These are phyloP conservation scores for Takifugu rubripes DNA, from an alignment of 2,797 vertebrate genomes.

Conservation along the genomic window DNA sequence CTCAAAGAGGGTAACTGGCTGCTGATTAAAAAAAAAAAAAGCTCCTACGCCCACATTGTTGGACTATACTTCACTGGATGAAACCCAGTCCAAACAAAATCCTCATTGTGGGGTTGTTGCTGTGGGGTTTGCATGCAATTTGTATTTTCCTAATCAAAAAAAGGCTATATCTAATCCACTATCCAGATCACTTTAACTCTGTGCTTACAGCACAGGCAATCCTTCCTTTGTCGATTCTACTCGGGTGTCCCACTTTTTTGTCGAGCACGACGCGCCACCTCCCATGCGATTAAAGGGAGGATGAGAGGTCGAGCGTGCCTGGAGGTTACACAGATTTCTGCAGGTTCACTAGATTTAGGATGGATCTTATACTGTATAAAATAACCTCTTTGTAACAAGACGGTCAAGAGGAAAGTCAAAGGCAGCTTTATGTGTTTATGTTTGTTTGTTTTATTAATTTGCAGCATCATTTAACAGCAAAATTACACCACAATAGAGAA, in stretches of 20 bases:
- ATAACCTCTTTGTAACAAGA: constrained; percentile 1
- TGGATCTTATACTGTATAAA: constrained; percentile 4
- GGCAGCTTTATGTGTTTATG: constrained; percentile 4
- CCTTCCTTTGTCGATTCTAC: constrained; percentile 6
- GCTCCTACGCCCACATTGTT: constrained; percentile 47
- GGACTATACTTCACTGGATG: constrained; percentile 27
- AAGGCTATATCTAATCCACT: constrained; percentile 9
- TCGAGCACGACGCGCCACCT: not conserved
- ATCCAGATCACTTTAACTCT: not conserved
- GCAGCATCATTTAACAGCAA: constrained; percentile 15
- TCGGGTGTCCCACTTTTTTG: constrained; percentile 16
- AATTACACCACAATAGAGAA: not conserved
- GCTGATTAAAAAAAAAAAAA: constrained; percentile 55
- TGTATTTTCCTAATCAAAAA: constrained; percentile 27
- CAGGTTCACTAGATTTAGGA: constrained; percentile 7
- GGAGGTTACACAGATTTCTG: constrained; percentile 3
- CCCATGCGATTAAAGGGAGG: constrained; percentile 30
- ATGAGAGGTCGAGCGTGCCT: constrained; percentile 21
- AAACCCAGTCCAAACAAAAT: constrained; percentile 29
- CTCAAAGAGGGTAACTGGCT: constrained; percentile 29
- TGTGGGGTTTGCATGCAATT: constrained; percentile 17
- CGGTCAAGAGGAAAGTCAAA: constrained; percentile 1
- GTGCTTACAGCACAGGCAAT: constrained; percentile 12
- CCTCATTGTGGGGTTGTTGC: constrained; percentile 29
- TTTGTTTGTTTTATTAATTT: constrained; percentile 1